A percentile compares a stretch with the other conserved stretches of the same genome.
These are phyloP conservation scores for Rana temporaria DNA, from an alignment of 2,113 vertebrate genomes.

Conservation along the genomic window DNA sequence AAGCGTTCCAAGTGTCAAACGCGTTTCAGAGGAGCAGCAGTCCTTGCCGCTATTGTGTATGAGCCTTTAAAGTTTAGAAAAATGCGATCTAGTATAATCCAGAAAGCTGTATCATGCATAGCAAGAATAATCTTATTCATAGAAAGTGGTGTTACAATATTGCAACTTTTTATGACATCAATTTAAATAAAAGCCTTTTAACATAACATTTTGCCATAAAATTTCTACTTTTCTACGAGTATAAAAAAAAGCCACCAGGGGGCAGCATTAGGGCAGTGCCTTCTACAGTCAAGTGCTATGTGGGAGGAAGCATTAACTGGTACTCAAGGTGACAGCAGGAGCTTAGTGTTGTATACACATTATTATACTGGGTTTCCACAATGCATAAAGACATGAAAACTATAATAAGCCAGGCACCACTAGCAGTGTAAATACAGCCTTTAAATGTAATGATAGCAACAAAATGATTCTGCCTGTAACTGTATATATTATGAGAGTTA, in stretches of 20 bases:
- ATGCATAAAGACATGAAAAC: neutral
- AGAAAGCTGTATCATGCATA: too few relatives aligned
- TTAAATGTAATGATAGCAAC: neutral
- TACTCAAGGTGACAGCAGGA: slow-evolving; percentile 7
- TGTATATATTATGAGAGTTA: neutral
- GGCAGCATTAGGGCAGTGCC: neutral
- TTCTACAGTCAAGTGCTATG: neutral
- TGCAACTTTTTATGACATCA: too few relatives aligned
- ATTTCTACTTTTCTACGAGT: too few relatives aligned
- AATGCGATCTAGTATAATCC: too few relatives aligned
- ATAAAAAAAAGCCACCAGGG: neutral
- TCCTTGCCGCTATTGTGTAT: too few relatives aligned
- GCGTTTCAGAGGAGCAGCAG: too few relatives aligned
- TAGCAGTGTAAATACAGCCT: neutral
- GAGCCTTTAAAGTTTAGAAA: too few relatives aligned
- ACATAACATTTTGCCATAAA: too few relatives aligned
- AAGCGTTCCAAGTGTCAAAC: too few relatives aligned
- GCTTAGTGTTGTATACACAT: neutral
- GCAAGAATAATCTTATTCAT: too few relatives aligned
- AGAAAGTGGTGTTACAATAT: too few relatives aligned
- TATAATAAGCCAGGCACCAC: neutral
- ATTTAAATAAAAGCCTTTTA: too few relatives aligned
- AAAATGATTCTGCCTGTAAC: neutral
- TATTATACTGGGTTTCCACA: neutral
- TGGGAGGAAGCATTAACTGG: neutral